phyloP scores from a whole-genome alignment of 2,888 invertebrate species.

The Lomographa bimaculata region DNA sequence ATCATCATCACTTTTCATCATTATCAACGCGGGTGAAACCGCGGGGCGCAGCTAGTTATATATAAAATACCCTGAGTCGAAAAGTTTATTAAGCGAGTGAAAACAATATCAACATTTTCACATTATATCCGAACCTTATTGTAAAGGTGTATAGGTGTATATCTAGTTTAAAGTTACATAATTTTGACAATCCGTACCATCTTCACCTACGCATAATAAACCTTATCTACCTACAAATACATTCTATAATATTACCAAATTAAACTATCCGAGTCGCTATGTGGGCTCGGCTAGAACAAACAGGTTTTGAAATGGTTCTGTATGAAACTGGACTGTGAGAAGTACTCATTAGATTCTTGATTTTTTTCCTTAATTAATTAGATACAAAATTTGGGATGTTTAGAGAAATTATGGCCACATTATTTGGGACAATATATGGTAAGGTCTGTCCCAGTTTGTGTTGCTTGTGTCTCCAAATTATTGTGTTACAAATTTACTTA shows the following conservation, averaged over 20 bases:
- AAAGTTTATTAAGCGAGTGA: too few species aligned
- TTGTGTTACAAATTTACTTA: too few species aligned
- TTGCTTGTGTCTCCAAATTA: too few species aligned
- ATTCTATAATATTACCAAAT: too few species aligned
- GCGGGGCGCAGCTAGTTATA: too few species aligned
- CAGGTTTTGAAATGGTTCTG: constrained; percentile 36
- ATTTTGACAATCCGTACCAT: constrained; percentile 28
- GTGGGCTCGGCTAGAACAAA: constrained; percentile 32
- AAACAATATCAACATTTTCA: too few species aligned
- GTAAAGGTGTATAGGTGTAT: constrained; percentile 17
- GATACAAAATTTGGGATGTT: constrained; percentile 11
- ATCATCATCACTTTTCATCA: too few species aligned
- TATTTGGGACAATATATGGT: constrained; percentile 7
- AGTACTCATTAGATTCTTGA: constrained; percentile 30
- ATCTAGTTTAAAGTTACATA: constrained; percentile 33
- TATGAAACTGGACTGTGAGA: constrained; percentile 32
- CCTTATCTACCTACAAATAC: too few species aligned
- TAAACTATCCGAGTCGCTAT: too few species aligned
- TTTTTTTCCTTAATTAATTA: constrained; percentile 28
- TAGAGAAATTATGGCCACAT: constrained; percentile 14
- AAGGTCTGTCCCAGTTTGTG: not conserved
- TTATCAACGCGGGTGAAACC: too few species aligned
- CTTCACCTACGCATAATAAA: too few species aligned
- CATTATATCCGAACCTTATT: constrained; percentile 7
- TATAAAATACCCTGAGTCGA: too few species aligned